A percentile compares a stretch with the other conserved stretches of the same genome.
Evolutionary conservation across 1,140 invertebrate genomes (phyloP).

Genomic region (Dendroctonus ponderosae): DNA sequence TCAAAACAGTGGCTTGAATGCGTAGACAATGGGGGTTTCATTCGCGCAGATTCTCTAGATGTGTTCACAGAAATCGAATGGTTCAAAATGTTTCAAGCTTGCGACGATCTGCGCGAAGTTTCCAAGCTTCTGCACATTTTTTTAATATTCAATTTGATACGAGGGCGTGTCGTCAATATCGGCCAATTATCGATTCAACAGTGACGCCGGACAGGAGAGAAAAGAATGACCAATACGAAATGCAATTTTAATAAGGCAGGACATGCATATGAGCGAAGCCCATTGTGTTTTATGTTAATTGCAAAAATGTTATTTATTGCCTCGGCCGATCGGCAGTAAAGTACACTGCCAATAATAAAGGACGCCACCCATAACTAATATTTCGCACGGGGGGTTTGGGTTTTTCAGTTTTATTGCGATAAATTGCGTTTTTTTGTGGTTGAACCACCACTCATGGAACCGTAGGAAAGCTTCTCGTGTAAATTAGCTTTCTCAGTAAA

Average conservation of each 20-base stretch:
- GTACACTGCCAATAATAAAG: constrained; percentile 33
- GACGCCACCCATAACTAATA: constrained; percentile 32
- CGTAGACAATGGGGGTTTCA: too few relatives aligned
- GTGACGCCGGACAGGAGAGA: constrained; percentile 4
- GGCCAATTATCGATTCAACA: constrained; percentile 21
- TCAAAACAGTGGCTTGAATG: too few relatives aligned
- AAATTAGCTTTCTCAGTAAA: too few relatives aligned
- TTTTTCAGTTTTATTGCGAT: not conserved
- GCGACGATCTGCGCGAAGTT: too few relatives aligned
- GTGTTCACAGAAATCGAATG: too few relatives aligned
- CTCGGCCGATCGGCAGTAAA: constrained; percentile 28
- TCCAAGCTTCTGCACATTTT: not conserved
- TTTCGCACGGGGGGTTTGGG: not conserved
- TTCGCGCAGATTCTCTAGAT: not conserved
- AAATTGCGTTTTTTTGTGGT: too few relatives aligned
- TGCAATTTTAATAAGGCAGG: constrained; percentile 29
- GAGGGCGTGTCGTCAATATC: constrained; percentile 18
- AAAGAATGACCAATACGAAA: constrained; percentile 19
- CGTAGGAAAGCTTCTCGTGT: too few relatives aligned
- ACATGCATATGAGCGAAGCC: constrained; percentile 29
- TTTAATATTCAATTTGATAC: not conserved
- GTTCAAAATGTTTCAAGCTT: too few relatives aligned
- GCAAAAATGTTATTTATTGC: constrained; percentile 33
- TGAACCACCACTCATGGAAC: too few relatives aligned
- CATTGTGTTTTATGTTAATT: constrained; percentile 35